A percentile compares a stretch with the other conserved stretches of the same genome.
Evolutionary conservation across 2,888 invertebrate genomes (phyloP).

Genomic region (Beris chalybata): DNA sequence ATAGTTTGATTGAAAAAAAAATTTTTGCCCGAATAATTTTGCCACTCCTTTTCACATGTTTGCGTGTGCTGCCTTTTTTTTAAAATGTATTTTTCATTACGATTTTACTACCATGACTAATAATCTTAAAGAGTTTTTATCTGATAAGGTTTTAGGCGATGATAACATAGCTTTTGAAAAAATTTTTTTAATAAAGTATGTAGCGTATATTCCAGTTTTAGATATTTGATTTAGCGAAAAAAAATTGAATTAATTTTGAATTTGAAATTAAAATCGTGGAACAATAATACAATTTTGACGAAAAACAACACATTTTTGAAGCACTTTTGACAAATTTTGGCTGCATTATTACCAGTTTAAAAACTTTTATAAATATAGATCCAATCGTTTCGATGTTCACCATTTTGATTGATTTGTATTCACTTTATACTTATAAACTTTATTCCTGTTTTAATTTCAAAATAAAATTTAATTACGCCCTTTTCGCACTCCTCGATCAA

Average conservation of each 20-base stretch:
- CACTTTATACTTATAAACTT: constrained; percentile 8
- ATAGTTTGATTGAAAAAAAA: not conserved
- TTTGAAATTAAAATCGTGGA: too few relatives aligned
- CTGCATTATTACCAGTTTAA: constrained; percentile 72
- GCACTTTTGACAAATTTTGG: not conserved
- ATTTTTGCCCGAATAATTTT: constrained; percentile 11
- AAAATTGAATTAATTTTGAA: too few relatives aligned
- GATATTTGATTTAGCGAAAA: too few relatives aligned
- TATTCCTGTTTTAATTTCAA: constrained; percentile 9
- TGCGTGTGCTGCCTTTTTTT: constrained; percentile 3
- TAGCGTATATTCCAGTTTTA: too few relatives aligned
- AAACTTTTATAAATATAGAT: constrained; percentile 76
- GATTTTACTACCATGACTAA: constrained; percentile 16
- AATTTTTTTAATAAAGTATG: too few relatives aligned
- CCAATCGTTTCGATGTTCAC: constrained; percentile 80
- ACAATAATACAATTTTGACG: too few relatives aligned
- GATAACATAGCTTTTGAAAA: too few relatives aligned
- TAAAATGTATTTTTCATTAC: constrained; percentile 8
- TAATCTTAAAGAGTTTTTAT: constrained; percentile 21
- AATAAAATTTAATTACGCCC: constrained; percentile 14
- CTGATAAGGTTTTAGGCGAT: constrained; percentile 13
- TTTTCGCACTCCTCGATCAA: constrained; percentile 16
- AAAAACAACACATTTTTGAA: not conserved
- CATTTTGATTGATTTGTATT: constrained; percentile 60
- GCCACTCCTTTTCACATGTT: constrained; percentile 3